Conservation (phyloP, 2,888 invertebrate genomes). For the Parnassius glacialis region DNA sequence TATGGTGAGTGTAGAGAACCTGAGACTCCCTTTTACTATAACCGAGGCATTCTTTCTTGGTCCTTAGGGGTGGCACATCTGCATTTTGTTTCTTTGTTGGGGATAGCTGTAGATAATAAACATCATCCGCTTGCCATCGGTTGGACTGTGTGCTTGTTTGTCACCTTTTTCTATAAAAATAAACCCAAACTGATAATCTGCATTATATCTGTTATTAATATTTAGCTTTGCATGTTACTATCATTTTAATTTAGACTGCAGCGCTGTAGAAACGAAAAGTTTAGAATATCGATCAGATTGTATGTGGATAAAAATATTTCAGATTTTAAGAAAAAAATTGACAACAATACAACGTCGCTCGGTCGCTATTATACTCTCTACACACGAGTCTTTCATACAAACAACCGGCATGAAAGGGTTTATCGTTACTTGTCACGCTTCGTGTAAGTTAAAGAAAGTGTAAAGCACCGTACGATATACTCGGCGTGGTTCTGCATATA, state of each 20-base stretch:
- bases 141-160: no score
- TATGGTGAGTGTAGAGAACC: no score
- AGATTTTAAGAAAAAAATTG: slow-evolving; percentile 8
- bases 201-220: no score
- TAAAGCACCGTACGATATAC: not conserved
- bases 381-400: slow-evolving; percentile 48
- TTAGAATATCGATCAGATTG: not conserved
- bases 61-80: no score
- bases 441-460: slow-evolving; percentile 4
- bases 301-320: slow-evolving; percentile 5
- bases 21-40: no score
- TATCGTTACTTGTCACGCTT: slow-evolving; percentile 57
- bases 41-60: no score
- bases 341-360: slow-evolving; percentile 33
- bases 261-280: not conserved
- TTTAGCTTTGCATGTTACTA: slow-evolving; percentile 5
- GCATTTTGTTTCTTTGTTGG: no score
- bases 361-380: slow-evolving; percentile 32
- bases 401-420: slow-evolving; percentile 51
- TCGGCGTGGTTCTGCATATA: slow-evolving; percentile 12
- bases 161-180: no score
- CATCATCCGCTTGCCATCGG: no score
- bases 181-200: not conserved
- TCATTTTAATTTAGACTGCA: not conserved
- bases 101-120: no score